phyloP scores from a whole-genome alignment of 2,888 invertebrate species.

The Agriopis aurantiaria region DNA sequence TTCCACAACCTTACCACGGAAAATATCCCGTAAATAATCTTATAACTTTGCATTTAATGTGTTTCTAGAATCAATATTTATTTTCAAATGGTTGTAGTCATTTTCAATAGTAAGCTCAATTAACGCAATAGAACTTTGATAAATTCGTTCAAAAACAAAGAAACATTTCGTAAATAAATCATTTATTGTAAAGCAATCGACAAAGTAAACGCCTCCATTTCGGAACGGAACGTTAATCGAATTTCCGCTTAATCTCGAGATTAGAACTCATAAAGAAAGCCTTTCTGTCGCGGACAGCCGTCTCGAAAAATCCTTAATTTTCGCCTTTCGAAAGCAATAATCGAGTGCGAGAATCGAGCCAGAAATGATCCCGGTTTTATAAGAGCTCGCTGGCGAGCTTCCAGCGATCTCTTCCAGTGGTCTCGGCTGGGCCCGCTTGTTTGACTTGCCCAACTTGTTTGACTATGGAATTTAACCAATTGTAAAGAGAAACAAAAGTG shows the following conservation, averaged over 20 bases:
- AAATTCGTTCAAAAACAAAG: conserved; percentile 38
- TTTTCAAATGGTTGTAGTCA: not conserved
- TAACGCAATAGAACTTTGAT: conserved; percentile 21
- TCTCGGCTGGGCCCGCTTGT: conserved; percentile 8
- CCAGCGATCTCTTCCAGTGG: conserved; percentile 12
- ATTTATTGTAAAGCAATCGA: conserved; percentile 54
- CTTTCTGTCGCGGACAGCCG: conserved; percentile 69
- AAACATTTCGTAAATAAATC: conserved; percentile 52
- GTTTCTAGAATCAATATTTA: too few relatives aligned
- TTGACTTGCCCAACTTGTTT: conserved; percentile 40
- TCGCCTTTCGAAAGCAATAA: conserved; percentile 63
- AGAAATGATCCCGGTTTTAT: conserved; percentile 40
- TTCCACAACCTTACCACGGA: too few relatives aligned
- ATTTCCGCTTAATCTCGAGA: conserved; percentile 69
- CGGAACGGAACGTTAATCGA: conserved; percentile 63
- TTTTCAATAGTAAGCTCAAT: not conserved
- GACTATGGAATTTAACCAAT: conserved; percentile 43
- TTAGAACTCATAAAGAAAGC: conserved; percentile 72
- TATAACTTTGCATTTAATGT: too few relatives aligned
- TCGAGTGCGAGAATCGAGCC: conserved; percentile 46
- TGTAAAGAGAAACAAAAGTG: conserved; percentile 42
- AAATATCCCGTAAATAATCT: too few relatives aligned
- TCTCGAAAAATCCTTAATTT: conserved; percentile 71
- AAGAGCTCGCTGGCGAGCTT: conserved; percentile 29
- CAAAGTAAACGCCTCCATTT: conserved; percentile 46